These are phyloP conservation scores for Coptodon bakossiorum DNA, from an alignment of 2,113 vertebrate genomes.

Conservation along the genomic window DNA sequence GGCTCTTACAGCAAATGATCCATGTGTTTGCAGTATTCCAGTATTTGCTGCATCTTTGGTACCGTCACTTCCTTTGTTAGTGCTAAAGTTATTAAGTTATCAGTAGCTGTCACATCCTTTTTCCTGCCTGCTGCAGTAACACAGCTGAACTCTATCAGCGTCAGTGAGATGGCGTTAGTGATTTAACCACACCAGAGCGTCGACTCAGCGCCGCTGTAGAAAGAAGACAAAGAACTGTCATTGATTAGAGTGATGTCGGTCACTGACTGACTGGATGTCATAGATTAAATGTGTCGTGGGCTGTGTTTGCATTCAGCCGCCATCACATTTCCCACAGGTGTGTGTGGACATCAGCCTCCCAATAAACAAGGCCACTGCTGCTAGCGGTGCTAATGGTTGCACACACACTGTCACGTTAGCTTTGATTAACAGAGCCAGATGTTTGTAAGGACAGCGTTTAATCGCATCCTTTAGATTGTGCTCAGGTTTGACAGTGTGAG, in stretches of 20 bases:
- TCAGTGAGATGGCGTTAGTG: neutral
- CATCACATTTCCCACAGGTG: neutral
- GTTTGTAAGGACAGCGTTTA: neutral
- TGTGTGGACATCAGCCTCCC: neutral
- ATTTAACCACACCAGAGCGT: neutral
- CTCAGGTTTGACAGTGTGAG: neutral
- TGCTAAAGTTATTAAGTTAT: neutral
- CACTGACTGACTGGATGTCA: neutral
- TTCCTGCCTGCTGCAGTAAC: neutral
- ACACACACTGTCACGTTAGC: neutral
- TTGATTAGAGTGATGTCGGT: neutral
- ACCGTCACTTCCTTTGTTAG: rapidly evolving
- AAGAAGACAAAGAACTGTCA: neutral
- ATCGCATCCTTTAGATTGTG: neutral
- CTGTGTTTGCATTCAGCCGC: neutral
- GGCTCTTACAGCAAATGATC: neutral
- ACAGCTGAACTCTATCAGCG: neutral
- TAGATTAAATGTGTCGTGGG: neutral
- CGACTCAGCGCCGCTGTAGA: neutral
- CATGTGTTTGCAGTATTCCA: neutral
- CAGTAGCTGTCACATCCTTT: neutral
- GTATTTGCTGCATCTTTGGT: neutral
- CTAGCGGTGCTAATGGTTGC: neutral
- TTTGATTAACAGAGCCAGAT: neutral
- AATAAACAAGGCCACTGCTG: neutral